Conservation (phyloP, 2,797 vertebrate genomes). For the Hydrolagus colliei region DNA sequence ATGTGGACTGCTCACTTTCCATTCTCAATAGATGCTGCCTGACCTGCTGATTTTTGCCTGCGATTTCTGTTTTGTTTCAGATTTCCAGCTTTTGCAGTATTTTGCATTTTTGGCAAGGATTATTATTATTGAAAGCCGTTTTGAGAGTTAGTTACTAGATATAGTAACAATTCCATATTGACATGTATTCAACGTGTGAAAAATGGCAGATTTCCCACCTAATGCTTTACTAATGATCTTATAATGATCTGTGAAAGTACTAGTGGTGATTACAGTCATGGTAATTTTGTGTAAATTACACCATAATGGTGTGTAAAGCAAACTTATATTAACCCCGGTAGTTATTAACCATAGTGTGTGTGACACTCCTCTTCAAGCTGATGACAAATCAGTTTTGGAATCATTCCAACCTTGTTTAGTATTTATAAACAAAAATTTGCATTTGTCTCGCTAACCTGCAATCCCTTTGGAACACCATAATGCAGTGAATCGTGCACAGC, state of each 20-base stretch:
- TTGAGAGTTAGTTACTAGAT: slow-evolving; percentile 50
- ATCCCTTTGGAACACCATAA: too few species aligned
- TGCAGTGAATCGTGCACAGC: too few species aligned
- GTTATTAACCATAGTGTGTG: neutral
- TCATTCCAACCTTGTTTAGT: neutral
- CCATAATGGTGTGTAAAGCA: neutral
- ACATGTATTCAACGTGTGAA: slow-evolving; percentile 65
- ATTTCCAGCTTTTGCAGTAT: too few species aligned
- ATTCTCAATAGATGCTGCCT: too few species aligned
- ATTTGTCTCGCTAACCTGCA: neutral
- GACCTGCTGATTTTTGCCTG: too few species aligned
- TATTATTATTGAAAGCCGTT: slow-evolving; percentile 40
- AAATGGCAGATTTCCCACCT: slow-evolving; percentile 58
- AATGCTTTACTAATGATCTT: slow-evolving; percentile 63
- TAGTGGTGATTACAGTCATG: slow-evolving; percentile 60
- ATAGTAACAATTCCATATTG: slow-evolving; percentile 55
- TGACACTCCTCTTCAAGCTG: neutral
- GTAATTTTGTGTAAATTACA: slow-evolving; percentile 42
- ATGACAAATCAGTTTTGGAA: slow-evolving; percentile 6
- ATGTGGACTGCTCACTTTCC: too few species aligned
- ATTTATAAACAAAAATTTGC: neutral
- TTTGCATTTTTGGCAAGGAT: too few species aligned
- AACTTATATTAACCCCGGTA: neutral
- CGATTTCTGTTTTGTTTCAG: too few species aligned
- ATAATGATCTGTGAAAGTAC: slow-evolving; percentile 62